Conservation (phyloP, 2,113 vertebrate species). For the Forbesichthys agassizii region DNA sequence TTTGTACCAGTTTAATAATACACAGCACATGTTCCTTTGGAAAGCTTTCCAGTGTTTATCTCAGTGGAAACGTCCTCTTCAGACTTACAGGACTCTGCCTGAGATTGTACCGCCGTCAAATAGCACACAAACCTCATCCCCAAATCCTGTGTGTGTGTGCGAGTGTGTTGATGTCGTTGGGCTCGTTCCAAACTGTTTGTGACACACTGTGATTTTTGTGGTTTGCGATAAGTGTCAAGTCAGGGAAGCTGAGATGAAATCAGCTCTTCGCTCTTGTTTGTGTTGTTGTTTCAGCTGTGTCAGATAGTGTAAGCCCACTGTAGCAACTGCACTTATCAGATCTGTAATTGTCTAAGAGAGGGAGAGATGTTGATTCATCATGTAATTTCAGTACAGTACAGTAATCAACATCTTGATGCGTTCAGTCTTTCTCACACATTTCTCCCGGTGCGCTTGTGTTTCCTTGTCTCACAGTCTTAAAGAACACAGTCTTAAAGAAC, state of each 20-base stretch:
- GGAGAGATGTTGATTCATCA: constrained; percentile 47
- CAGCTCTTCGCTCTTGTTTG: constrained; percentile 54
- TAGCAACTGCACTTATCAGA: constrained; percentile 64
- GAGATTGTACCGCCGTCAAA: constrained; percentile 38
- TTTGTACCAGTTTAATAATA: constrained; percentile 35
- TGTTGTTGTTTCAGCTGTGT: constrained; percentile 71
- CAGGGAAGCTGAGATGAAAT: constrained; percentile 62
- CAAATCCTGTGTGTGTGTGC: constrained; percentile 6
- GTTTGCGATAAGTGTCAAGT: constrained; percentile 62
- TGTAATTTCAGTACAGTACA: constrained; percentile 59
- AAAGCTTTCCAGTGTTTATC: constrained; percentile 38
- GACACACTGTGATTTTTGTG: constrained; percentile 45
- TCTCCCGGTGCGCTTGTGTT: too few relatives aligned
- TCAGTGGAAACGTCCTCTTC: constrained; percentile 31
- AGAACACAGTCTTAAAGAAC: not conserved
- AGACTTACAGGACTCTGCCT: constrained; percentile 35
- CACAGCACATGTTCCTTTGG: constrained; percentile 31
- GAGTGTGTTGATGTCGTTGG: constrained; percentile 28
- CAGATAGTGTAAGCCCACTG: constrained; percentile 66
- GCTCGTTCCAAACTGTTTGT: constrained; percentile 43
- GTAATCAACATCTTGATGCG: constrained; percentile 63
- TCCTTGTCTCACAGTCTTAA: not conserved
- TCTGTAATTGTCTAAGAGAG: constrained; percentile 64
- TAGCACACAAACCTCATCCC: constrained; percentile 37
- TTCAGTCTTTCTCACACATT: not conserved